These are phyloP conservation scores for Pollenia griseotomentosa DNA, from an alignment of 2,888 invertebrate species.

Conservation along the genomic window DNA sequence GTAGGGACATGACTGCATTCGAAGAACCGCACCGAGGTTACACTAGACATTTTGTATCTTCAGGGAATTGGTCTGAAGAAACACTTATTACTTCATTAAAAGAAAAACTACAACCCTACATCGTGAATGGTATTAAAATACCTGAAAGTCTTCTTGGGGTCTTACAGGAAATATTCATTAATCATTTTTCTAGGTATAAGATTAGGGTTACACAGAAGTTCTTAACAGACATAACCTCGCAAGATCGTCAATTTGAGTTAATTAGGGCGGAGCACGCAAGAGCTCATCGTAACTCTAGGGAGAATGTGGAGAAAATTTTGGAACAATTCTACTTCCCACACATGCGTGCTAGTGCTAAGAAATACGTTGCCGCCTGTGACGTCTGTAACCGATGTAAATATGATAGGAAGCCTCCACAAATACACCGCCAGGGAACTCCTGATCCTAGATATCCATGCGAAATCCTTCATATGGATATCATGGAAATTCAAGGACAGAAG, in stretches of 20 bases:
- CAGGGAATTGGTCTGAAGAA: too few relatives aligned
- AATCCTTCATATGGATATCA: constrained; percentile 1
- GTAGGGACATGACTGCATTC: too few relatives aligned
- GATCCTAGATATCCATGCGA: constrained; percentile 24
- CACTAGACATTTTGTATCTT: too few relatives aligned
- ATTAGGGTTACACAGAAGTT: constrained; percentile 30
- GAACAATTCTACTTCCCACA: constrained; percentile 57
- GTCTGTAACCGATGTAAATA: constrained; percentile 6
- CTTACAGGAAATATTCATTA: constrained; percentile 26
- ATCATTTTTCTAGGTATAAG: constrained; percentile 29
- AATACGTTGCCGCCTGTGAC: neutral
- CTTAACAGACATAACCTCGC: neutral
- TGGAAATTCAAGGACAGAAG: constrained; percentile 19
- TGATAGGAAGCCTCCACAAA: constrained; percentile 26
- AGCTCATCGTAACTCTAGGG: constrained; percentile 51
- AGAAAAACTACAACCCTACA: too few relatives aligned
- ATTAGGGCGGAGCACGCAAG: constrained; percentile 40
- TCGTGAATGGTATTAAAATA: too few relatives aligned
- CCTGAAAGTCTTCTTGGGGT: too few relatives aligned
- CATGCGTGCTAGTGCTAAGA: neutral
- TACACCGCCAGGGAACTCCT: constrained; percentile 30
- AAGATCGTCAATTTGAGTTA: constrained; percentile 13
- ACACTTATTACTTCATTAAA: too few relatives aligned
- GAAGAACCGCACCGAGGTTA: too few relatives aligned
- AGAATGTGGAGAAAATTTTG: constrained; percentile 52